These are phyloP conservation scores for Drymodes brunneopygia DNA, from an alignment of 2,113 vertebrate species.

Conservation along the genomic window DNA sequence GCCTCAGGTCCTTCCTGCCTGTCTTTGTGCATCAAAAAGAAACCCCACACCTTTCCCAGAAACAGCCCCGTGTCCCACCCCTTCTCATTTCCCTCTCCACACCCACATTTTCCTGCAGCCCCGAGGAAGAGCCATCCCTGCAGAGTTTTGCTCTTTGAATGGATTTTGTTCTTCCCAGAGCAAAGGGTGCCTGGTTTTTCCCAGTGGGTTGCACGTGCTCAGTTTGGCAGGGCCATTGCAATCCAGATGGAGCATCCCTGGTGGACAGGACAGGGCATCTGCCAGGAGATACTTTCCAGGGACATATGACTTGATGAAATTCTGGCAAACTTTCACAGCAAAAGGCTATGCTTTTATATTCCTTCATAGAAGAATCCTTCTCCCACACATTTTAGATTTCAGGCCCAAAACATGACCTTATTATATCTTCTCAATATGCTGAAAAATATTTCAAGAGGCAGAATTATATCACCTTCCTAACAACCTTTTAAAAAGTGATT, in stretches of 20 bases:
- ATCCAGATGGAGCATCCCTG: slow-evolving; percentile 1
- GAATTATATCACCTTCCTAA: neutral
- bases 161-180: neutral
- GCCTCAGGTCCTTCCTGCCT: neutral
- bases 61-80: neutral
- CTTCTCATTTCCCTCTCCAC: neutral
- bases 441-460: neutral
- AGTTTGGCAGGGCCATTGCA: neutral
- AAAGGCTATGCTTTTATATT: neutral
- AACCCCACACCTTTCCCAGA: neutral
- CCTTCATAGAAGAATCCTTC: neutral
- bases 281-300: neutral
- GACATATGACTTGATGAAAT: neutral
- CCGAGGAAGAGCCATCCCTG: neutral
- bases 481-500: neutral
- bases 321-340: neutral
- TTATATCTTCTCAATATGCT: neutral
- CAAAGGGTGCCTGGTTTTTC: neutral
- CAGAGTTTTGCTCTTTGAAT: neutral
- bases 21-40: neutral
- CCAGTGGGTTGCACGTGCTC: neutral
- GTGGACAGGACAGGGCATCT: neutral
- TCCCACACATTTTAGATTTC: neutral
- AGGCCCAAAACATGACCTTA: neutral
- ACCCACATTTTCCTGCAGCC: neutral